Evolutionary conservation across 2,888 invertebrate genomes (phyloP).

Genomic region (Chromoteleia sp.): DNA sequence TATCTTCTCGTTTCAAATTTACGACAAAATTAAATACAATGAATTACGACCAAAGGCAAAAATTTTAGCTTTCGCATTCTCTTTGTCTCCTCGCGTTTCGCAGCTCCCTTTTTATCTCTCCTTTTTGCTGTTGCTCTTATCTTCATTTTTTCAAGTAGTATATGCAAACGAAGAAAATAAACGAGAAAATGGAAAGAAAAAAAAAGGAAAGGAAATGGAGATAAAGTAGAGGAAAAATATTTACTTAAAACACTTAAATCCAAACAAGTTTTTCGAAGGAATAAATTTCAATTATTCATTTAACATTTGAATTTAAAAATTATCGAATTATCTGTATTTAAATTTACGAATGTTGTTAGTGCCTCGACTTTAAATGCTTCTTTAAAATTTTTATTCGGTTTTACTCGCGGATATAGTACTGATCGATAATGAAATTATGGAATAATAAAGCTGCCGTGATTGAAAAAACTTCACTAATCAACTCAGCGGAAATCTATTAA

Average conservation of each 20-base stretch:
- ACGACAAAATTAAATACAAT: slow-evolving; percentile 19
- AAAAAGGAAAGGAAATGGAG: slow-evolving; percentile 25
- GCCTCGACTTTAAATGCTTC: slow-evolving; percentile 1
- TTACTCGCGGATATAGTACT: slow-evolving; percentile 18
- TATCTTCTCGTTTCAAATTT: neutral
- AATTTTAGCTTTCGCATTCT: slow-evolving; percentile 10
- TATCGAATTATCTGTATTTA: slow-evolving; percentile 24
- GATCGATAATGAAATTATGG: slow-evolving; percentile 40
- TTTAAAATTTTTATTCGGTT: slow-evolving; percentile 14
- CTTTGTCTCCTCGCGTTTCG: slow-evolving; percentile 20
- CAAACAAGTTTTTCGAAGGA: slow-evolving; percentile 20
- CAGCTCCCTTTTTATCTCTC: slow-evolving; percentile 16
- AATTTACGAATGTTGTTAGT: slow-evolving; percentile 30
- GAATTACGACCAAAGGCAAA: slow-evolving; percentile 4
- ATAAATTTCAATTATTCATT: slow-evolving; percentile 43
- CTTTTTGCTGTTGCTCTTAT: slow-evolving; percentile 44
- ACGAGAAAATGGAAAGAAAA: slow-evolving; percentile 3
- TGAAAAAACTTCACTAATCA: slow-evolving; percentile 34
- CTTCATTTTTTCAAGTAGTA: slow-evolving; percentile 42
- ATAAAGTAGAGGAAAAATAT: slow-evolving; percentile 43
- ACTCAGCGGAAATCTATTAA: slow-evolving; percentile 23
- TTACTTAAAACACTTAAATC: slow-evolving; percentile 34
- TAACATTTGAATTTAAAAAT: slow-evolving; percentile 25
- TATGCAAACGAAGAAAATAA: slow-evolving; percentile 50
- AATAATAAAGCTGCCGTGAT: slow-evolving; percentile 34